A percentile compares a stretch with the other conserved stretches of the same genome.
These are phyloP conservation scores for Halictus rubicundus DNA, from an alignment of 1,140 invertebrate species.

Conservation along the genomic window DNA sequence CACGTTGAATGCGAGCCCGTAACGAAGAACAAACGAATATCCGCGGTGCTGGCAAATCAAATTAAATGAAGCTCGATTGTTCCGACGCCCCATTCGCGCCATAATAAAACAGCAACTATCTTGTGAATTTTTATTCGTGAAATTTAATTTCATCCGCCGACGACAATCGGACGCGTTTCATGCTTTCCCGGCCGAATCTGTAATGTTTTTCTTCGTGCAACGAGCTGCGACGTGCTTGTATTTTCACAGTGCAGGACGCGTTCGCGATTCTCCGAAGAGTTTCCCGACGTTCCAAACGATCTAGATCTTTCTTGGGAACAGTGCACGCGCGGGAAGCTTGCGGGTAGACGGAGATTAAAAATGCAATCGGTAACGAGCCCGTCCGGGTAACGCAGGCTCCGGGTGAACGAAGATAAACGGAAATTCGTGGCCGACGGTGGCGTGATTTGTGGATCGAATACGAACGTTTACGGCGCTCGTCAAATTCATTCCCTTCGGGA, in stretches of 20 bases:
- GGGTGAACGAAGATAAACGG: constrained; percentile 38
- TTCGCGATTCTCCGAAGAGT: background rate
- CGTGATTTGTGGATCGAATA: constrained; percentile 34
- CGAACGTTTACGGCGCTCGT: background rate
- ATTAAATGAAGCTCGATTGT: constrained; percentile 33
- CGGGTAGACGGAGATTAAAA: constrained; percentile 33
- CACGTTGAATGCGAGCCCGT: background rate
- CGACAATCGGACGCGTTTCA: background rate
- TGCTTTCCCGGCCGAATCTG: background rate
- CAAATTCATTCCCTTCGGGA: background rate
- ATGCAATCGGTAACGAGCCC: constrained; percentile 46
- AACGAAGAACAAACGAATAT: background rate
- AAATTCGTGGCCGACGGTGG: constrained; percentile 30
- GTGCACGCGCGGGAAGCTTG: background rate
- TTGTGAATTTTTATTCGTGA: constrained; percentile 28
- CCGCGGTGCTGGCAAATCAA: constrained; percentile 8
- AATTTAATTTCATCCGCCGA: background rate
- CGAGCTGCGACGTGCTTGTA: background rate
- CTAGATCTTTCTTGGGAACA: no score
- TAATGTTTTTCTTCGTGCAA: no score
- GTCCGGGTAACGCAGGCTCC: background rate
- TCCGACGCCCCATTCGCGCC: constrained; percentile 10
- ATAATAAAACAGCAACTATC: constrained; percentile 14
- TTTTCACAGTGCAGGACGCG: background rate
- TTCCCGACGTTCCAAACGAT: background rate